A percentile compares a stretch with the other conserved stretches of the same genome.
These are phyloP conservation scores for Drosophila erecta DNA, from an alignment of 1,140 invertebrate species.

Conservation along the genomic window DNA sequence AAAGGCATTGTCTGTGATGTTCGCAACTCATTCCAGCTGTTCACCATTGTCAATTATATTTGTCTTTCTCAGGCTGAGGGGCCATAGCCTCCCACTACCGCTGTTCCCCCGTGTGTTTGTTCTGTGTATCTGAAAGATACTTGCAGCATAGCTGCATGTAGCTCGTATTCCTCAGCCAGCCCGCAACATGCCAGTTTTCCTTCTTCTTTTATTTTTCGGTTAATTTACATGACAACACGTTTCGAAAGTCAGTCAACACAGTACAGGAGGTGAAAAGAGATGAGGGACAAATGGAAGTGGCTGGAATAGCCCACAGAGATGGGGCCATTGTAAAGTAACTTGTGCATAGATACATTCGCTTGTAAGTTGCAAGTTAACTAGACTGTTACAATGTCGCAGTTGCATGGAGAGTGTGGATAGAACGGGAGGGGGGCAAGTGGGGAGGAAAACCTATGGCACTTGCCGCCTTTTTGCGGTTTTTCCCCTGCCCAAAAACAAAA, in stretches of 20 bases:
- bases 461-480: constrained; percentile 59
- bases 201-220: constrained; percentile 53
- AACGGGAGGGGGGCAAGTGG: background rate
- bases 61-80: constrained; percentile 66
- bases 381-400: constrained; percentile 74
- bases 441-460: constrained; percentile 43
- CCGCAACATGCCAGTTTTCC: constrained; percentile 51
- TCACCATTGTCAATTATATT: constrained; percentile 52
- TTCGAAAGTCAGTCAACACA: constrained; percentile 76
- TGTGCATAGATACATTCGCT: constrained; percentile 74
- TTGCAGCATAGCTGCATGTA: constrained; percentile 32
- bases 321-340: constrained; percentile 56
- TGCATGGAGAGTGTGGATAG: background rate
- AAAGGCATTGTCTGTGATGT: constrained; percentile 36
- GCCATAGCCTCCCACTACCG: constrained; percentile 19
- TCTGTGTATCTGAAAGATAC: constrained; percentile 49
- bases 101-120: constrained; percentile 41
- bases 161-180: constrained; percentile 46
- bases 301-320: constrained; percentile 19
- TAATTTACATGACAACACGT: constrained; percentile 83
- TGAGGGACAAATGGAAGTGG: constrained; percentile 2
- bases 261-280: constrained; percentile 20
- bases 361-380: constrained; percentile 76
- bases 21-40: constrained; percentile 41
- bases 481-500: constrained; percentile 11